These are phyloP conservation scores for Siniperca chuatsi DNA, from an alignment of 2,113 vertebrate genomes.

Conservation along the genomic window DNA sequence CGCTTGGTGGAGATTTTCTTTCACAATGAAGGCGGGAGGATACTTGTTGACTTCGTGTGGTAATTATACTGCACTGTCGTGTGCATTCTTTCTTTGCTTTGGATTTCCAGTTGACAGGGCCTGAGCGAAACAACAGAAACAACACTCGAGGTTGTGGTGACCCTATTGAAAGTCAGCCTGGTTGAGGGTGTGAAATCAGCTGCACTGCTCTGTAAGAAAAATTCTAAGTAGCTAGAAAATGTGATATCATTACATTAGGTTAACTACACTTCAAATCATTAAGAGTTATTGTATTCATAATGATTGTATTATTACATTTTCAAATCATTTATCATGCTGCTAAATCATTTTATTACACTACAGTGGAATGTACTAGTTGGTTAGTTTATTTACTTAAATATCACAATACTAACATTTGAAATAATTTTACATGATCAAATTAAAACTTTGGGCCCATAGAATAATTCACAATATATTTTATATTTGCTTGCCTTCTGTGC, in stretches of 20 bases:
- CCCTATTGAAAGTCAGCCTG: background rate
- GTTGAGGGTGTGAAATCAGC: constrained; percentile 8
- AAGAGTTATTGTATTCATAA: background rate
- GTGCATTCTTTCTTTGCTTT: constrained; percentile 64
- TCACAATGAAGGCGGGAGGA: constrained; percentile 31
- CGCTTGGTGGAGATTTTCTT: constrained; percentile 32
- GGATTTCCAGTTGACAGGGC: background rate
- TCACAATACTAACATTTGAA: background rate
- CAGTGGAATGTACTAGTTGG: background rate
- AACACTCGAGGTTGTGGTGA: background rate
- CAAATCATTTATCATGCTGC: no score
- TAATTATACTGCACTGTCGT: constrained; percentile 39
- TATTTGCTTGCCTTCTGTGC: no score
- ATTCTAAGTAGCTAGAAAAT: background rate
- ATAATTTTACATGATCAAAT: background rate
- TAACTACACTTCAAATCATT: background rate
- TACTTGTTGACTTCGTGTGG: constrained; percentile 27
- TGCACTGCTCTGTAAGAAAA: background rate
- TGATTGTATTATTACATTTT: background rate
- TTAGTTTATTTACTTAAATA: background rate
- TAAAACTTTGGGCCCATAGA: no score
- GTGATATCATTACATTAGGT: background rate
- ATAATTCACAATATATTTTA: no score
- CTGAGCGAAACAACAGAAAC: constrained; percentile 12
- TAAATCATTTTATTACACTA: background rate